Conservation (phyloP, 2,888 invertebrate species). For the Parasteatoda lunata region DNA sequence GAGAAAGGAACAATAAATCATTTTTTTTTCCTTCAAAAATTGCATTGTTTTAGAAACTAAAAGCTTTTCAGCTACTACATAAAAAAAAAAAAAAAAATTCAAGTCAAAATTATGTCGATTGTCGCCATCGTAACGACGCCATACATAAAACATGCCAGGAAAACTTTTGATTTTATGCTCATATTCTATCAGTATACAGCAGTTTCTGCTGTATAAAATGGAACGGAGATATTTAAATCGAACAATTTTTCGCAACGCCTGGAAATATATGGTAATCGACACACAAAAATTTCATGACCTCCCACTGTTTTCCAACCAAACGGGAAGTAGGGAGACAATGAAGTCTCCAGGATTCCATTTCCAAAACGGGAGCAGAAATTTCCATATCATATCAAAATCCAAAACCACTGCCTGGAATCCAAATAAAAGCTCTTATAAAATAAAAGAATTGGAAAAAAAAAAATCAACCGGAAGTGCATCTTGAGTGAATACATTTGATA, state of each 20-base stretch:
- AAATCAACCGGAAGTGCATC: conserved; percentile 25
- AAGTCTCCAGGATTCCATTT: not conserved
- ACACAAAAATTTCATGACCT: conserved; percentile 5
- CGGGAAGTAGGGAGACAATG: not conserved
- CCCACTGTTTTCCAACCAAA: not conserved
- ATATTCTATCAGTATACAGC: not conserved
- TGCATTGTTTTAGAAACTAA: no score
- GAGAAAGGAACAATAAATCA: no score
- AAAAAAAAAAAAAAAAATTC: not conserved
- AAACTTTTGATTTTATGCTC: conserved; percentile 19
- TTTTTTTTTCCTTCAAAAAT: no score
- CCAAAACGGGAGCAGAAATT: conserved; percentile 4
- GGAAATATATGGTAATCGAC: conserved; percentile 43
- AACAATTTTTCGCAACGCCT: not conserved
- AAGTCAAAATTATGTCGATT: not conserved
- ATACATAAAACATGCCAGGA: conserved; percentile 43
- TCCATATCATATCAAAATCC: conserved; percentile 33
- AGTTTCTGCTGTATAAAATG: conserved; percentile 4
- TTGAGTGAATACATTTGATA: conserved; percentile 16
- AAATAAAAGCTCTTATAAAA: conserved; percentile 17
- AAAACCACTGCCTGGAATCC: conserved; percentile 7
- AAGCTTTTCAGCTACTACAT: no score
- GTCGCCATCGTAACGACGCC: not conserved
- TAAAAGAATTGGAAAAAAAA: conserved; percentile 15
- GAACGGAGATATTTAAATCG: conserved; percentile 44